These are phyloP conservation scores for Rutpela maculata DNA, from an alignment of 2,888 invertebrate species.

Conservation along the genomic window DNA sequence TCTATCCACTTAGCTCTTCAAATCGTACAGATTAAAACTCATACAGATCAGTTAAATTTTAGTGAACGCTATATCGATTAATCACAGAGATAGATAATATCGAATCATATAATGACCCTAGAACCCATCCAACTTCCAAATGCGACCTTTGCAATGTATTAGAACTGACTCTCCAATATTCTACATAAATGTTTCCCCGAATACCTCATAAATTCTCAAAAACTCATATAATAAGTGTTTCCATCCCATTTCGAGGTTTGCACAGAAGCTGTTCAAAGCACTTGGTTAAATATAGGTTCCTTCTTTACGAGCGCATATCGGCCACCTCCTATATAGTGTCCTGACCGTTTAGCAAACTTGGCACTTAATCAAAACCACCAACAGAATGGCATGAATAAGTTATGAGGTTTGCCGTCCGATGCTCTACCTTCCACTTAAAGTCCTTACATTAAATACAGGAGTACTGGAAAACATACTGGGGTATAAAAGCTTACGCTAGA, in stretches of 20 bases:
- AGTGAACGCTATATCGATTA: not conserved
- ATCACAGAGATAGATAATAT: not conserved
- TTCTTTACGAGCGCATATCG: constrained; percentile 24
- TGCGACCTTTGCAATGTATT: not conserved
- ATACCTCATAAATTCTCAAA: constrained; percentile 18
- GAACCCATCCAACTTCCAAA: not conserved
- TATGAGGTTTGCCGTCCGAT: constrained; percentile 41
- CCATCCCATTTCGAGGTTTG: not conserved
- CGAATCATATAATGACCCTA: not conserved
- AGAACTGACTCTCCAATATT: constrained; percentile 6
- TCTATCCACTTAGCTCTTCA: no score
- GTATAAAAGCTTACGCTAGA: not conserved
- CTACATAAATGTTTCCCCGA: not conserved
- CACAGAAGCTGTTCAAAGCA: constrained; percentile 4
- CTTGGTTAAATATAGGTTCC: constrained; percentile 18
- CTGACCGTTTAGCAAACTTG: constrained; percentile 47
- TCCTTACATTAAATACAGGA: not conserved
- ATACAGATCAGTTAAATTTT: no score
- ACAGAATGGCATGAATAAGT: constrained; percentile 53
- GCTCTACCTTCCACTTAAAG: not conserved
- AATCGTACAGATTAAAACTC: no score
- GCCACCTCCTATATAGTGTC: constrained; percentile 38
- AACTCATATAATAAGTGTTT: constrained; percentile 8
- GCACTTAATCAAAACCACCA: constrained; percentile 55
- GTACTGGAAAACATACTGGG: not conserved